A percentile compares a stretch with the other conserved stretches of the same genome.
phyloP scores from a whole-genome alignment of 2,113 vertebrate genomes.

The Ammodytes marinus region DNA sequence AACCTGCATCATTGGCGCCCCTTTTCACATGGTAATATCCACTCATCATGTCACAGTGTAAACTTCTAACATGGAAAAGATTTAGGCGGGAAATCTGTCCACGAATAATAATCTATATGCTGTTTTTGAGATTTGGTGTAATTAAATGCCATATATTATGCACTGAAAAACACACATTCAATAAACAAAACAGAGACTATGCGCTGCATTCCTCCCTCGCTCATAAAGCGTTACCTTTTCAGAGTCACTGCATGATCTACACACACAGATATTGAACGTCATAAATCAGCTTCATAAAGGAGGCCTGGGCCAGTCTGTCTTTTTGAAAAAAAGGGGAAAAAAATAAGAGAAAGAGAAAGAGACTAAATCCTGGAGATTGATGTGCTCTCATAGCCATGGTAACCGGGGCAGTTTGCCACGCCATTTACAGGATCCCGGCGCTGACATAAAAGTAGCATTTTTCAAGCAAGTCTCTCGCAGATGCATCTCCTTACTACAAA shows the following conservation, averaged over 20 bases:
- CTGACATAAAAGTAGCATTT: constrained; percentile 74
- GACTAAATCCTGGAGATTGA: constrained; percentile 83
- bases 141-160: background rate
- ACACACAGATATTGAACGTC: constrained; percentile 67
- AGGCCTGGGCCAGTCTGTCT: constrained; percentile 66
- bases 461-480: constrained; percentile 59
- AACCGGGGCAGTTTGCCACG: constrained; percentile 79
- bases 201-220: background rate
- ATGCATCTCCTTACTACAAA: constrained; percentile 43
- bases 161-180: constrained; percentile 11
- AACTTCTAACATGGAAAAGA: background rate
- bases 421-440: constrained; percentile 75
- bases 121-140: background rate
- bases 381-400: constrained; percentile 82
- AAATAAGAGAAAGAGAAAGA: constrained; percentile 55
- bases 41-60: constrained; percentile 12
- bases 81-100: background rate
- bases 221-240: constrained; percentile 43
- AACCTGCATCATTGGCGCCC: constrained; percentile 21
- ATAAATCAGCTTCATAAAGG: constrained; percentile 79
- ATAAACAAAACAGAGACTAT: constrained; percentile 3
- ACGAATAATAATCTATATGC: background rate
- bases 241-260: constrained; percentile 59
- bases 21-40: constrained; percentile 43
- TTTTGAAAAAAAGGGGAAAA: constrained; percentile 51